Evolutionary conservation across 2,888 invertebrate species (phyloP).

Genomic region (Synanthedon andrenaeformis): DNA sequence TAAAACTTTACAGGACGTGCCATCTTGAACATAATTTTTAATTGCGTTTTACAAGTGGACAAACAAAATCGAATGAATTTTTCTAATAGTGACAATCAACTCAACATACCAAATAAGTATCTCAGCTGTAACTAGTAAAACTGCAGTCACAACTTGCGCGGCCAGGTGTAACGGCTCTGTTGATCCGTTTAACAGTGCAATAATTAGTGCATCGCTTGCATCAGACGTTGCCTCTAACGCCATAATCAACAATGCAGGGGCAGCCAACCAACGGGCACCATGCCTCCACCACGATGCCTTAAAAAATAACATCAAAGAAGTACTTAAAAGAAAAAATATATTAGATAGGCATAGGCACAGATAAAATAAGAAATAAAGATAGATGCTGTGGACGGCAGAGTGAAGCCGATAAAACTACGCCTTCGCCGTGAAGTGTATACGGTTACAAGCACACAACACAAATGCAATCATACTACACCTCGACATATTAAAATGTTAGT

Average conservation of each 20-base stretch:
- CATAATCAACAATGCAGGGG: slow-evolving; percentile 49
- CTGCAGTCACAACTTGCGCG: slow-evolving; percentile 36
- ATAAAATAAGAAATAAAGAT: too few species aligned
- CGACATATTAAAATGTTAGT: too few species aligned
- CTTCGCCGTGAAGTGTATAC: too few species aligned
- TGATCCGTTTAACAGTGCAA: slow-evolving; percentile 39
- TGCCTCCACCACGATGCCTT: slow-evolving; percentile 61
- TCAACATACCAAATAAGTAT: slow-evolving; percentile 47
- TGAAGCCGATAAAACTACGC: too few species aligned
- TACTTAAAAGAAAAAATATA: not conserved
- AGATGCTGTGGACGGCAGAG: too few species aligned
- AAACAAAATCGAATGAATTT: too few species aligned
- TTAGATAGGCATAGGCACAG: not conserved
- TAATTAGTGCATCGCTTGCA: slow-evolving; percentile 48
- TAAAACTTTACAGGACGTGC: too few species aligned
- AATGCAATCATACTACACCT: too few species aligned
- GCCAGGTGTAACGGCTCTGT: slow-evolving; percentile 27
- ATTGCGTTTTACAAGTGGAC: too few species aligned
- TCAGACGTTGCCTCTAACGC: slow-evolving; percentile 55
- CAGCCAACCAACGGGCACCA: slow-evolving; percentile 55
- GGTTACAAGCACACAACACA: too few species aligned
- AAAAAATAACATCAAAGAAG: not conserved
- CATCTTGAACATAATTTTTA: too few species aligned
- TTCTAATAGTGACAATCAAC: too few species aligned
- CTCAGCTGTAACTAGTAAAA: slow-evolving; percentile 46